Evolutionary conservation across 2,888 invertebrate species (phyloP).

Genomic region (Acrocyrtus sp.): DNA sequence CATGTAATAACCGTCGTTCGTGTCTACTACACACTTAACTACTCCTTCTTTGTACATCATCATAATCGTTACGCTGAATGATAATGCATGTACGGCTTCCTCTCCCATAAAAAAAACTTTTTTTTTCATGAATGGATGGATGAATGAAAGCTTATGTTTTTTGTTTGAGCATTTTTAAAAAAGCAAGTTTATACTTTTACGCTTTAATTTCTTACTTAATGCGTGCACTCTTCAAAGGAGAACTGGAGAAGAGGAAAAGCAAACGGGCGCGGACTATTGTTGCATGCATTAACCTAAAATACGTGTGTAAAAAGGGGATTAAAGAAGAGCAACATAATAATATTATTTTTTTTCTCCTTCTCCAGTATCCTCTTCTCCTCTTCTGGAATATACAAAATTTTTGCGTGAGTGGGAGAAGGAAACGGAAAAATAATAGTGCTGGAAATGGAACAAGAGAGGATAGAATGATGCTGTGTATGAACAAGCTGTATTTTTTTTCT

Average conservation of each 20-base stretch:
- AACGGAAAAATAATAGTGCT: no score
- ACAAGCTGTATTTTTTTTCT: no score
- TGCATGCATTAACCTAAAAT: not conserved
- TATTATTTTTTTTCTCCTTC: not conserved
- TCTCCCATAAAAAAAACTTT: not conserved
- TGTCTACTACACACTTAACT: not conserved
- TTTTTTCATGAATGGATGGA: conserved; percentile 32
- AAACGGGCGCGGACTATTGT: no score
- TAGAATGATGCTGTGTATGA: no score
- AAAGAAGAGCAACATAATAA: no score
- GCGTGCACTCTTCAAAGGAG: not conserved
- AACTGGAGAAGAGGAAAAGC: no score
- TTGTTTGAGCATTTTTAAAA: not conserved
- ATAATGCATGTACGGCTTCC: conserved; percentile 38
- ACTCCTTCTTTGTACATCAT: conserved; percentile 14
- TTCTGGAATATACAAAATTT: no score
- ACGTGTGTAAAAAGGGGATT: not conserved
- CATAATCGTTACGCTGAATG: conserved; percentile 43
- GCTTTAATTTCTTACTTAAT: not conserved
- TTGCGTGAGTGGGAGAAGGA: no score
- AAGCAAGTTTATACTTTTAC: not conserved
- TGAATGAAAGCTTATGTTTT: conserved; percentile 12
- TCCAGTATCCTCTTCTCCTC: no score
- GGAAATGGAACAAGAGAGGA: no score
- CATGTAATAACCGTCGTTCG: no score